Percentiles rank a stretch among this genome's conserved stretches.
Evolutionary conservation across 2,888 invertebrate species (phyloP).

Genomic region (Cybosia mesomella): DNA sequence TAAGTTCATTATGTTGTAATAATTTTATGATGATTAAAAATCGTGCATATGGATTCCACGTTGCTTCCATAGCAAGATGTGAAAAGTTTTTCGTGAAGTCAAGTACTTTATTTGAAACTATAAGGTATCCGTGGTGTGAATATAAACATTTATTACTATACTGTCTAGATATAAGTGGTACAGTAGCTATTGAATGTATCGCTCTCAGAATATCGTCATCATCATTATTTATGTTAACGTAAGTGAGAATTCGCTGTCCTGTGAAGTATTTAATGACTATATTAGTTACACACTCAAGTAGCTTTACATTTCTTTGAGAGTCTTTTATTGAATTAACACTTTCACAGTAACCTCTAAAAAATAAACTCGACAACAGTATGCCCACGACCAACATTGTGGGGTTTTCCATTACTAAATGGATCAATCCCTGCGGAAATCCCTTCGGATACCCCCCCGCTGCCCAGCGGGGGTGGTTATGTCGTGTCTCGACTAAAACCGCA

Average conservation of each 20-base stretch:
- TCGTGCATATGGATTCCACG: slow-evolving; percentile 61
- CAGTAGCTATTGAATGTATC: slow-evolving; percentile 21
- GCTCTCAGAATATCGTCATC: slow-evolving; percentile 25
- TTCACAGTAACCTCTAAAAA: neutral
- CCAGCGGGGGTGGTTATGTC: too few relatives aligned
- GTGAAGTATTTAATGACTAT: slow-evolving; percentile 31
- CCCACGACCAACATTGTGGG: neutral
- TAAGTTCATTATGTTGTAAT: slow-evolving; percentile 36
- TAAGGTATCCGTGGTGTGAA: slow-evolving; percentile 51
- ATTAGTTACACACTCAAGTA: slow-evolving; percentile 19
- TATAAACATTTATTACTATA: neutral
- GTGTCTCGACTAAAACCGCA: too few relatives aligned
- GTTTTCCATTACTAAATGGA: neutral
- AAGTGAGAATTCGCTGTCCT: slow-evolving; percentile 26
- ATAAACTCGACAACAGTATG: neutral
- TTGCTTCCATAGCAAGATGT: slow-evolving; percentile 45
- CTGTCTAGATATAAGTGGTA: slow-evolving; percentile 19
- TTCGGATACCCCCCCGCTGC: too few relatives aligned
- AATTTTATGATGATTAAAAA: slow-evolving; percentile 57
- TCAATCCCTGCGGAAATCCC: too few relatives aligned
- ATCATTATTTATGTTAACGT: slow-evolving; percentile 21
- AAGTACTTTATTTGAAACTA: slow-evolving; percentile 39
- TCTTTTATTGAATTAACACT: neutral
- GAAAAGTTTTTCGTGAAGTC: slow-evolving; percentile 45
- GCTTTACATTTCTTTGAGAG: neutral